These are phyloP conservation scores for Tetanocera ferruginea DNA, from an alignment of 2,888 invertebrate genomes.

Conservation along the genomic window DNA sequence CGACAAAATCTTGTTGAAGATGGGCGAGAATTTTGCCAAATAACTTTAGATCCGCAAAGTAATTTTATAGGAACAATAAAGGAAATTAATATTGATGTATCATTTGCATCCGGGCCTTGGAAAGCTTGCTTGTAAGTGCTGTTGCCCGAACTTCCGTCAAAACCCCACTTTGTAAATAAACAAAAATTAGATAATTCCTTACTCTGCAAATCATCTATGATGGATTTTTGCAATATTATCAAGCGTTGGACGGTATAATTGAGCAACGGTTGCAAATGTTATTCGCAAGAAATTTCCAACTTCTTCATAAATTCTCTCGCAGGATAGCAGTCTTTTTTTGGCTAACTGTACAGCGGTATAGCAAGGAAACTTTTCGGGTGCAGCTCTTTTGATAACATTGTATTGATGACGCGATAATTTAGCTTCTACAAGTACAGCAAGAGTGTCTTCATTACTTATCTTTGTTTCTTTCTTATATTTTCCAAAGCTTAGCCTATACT, in stretches of 20 bases:
- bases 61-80: constrained; percentile 2
- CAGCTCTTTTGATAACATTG: constrained; percentile 52
- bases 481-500: constrained; percentile 12
- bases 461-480: constrained; percentile 10
- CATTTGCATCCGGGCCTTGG: background rate
- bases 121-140: constrained; percentile 2
- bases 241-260: constrained; percentile 49
- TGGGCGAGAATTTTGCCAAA: constrained; percentile 7
- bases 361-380: constrained; percentile 52
- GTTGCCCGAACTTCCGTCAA: background rate
- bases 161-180: constrained; percentile 37
- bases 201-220: constrained; percentile 37
- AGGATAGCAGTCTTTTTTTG: constrained; percentile 52
- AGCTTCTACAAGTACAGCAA: constrained; percentile 52
- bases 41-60: constrained; percentile 14
- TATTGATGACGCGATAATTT: constrained; percentile 54
- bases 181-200: constrained; percentile 39
- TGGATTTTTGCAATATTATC: constrained; percentile 41
- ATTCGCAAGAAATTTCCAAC: constrained; percentile 46
- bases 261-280: constrained; percentile 51
- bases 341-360: constrained; percentile 53
- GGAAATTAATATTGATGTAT: background rate
- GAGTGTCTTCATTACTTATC: constrained; percentile 48
- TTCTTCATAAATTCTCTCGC: constrained; percentile 46
- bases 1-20: constrained; percentile 30